phyloP scores from a whole-genome alignment of 2,888 invertebrate species.

The Ceratothoa steindachneri region DNA sequence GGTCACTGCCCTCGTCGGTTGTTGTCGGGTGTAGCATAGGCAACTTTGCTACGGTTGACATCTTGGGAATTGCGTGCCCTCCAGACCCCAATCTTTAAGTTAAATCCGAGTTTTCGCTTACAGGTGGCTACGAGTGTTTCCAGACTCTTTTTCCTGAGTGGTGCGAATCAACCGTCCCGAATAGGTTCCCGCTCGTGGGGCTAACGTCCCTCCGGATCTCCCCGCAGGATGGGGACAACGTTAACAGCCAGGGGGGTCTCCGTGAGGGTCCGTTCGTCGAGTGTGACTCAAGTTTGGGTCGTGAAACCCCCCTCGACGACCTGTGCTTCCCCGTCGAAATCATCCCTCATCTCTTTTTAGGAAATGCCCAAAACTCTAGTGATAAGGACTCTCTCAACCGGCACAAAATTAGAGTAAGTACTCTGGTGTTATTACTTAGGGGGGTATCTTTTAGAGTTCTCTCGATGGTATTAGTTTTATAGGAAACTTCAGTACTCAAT shows the following conservation, averaged over 20 bases:
- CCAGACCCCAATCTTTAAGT: too few species aligned
- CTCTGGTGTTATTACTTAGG: too few species aligned
- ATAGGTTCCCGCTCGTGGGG: slow-evolving; percentile 61
- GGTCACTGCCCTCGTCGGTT: too few species aligned
- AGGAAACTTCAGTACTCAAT: too few species aligned
- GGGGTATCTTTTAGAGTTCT: too few species aligned
- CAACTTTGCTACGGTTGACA: too few species aligned
- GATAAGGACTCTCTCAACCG: slow-evolving; percentile 82
- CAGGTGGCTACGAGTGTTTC: slow-evolving; percentile 83
- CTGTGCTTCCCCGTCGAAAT: slow-evolving; percentile 90
- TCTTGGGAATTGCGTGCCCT: too few species aligned
- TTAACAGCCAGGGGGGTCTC: not conserved
- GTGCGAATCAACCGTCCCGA: slow-evolving; percentile 71
- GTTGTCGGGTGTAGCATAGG: too few species aligned
- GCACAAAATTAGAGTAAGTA: slow-evolving; percentile 84
- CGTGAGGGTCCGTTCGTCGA: too few species aligned
- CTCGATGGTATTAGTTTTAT: too few species aligned
- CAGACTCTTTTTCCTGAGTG: slow-evolving; percentile 81
- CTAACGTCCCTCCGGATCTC: slow-evolving; percentile 64
- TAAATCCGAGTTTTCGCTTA: too few species aligned
- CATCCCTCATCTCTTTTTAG: slow-evolving; percentile 85
- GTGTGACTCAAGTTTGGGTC: slow-evolving; percentile 42
- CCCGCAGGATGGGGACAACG: slow-evolving; percentile 52
- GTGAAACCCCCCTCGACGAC: slow-evolving; percentile 48
- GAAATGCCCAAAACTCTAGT: slow-evolving; percentile 89